These are phyloP conservation scores for Drosophila nigritarsus DNA, from an alignment of 2,888 invertebrate genomes.

Conservation along the genomic window DNA sequence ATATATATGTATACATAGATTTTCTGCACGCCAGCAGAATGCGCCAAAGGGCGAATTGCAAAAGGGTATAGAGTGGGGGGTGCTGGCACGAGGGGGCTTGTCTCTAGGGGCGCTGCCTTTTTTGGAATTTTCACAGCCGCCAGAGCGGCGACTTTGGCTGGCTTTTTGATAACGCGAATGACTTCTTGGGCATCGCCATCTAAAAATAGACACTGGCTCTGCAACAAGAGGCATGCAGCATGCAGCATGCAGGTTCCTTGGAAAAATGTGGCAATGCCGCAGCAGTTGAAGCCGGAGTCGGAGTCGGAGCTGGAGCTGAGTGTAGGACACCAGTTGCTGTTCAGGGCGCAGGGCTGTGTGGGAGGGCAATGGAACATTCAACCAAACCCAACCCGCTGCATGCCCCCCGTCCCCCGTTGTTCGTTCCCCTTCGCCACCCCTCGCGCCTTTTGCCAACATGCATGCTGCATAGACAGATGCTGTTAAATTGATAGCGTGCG, in stretches of 20 bases:
- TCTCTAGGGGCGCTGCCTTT: slow-evolving; percentile 60
- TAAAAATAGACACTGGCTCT: slow-evolving; percentile 51
- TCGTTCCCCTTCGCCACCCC: neutral
- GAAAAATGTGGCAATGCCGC: slow-evolving; percentile 66
- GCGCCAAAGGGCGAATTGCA: slow-evolving; percentile 2
- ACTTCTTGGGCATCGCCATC: slow-evolving; percentile 51
- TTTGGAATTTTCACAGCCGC: slow-evolving; percentile 69
- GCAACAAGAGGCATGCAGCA: slow-evolving; percentile 32
- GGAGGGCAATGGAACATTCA: slow-evolving; percentile 49
- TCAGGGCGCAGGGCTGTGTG: slow-evolving; percentile 60
- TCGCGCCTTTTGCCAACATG: slow-evolving; percentile 16
- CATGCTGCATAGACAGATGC: slow-evolving; percentile 83
- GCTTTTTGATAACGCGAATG: slow-evolving; percentile 60
- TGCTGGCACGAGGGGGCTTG: neutral
- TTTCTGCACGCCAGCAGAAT: slow-evolving; percentile 40
- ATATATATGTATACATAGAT: neutral
- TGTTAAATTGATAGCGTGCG: slow-evolving; percentile 83
- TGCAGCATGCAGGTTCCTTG: slow-evolving; percentile 71
- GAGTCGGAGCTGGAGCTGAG: slow-evolving; percentile 11
- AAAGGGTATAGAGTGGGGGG: neutral
- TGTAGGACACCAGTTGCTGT: slow-evolving; percentile 47
- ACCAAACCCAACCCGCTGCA: slow-evolving; percentile 21
- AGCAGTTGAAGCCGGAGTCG: slow-evolving; percentile 19
- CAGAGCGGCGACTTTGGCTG: slow-evolving; percentile 59
- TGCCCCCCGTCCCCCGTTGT: neutral